Evolutionary conservation across 2,797 vertebrate genomes (phyloP).

Genomic region (Aldrovandia affinis): DNA sequence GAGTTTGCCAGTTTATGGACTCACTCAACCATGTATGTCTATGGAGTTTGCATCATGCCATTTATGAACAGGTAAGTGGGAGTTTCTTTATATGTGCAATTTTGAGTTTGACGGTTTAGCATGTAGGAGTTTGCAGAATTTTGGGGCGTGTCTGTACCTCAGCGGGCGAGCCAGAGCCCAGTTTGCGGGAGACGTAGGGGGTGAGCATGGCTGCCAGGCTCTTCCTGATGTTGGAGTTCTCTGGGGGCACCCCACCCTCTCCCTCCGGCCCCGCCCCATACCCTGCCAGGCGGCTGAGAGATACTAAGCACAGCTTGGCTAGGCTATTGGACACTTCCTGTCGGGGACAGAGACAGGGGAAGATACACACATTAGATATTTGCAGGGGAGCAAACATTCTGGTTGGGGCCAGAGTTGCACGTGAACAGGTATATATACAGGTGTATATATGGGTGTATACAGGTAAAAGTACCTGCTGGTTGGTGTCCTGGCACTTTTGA

Average conservation of each 20-base stretch:
- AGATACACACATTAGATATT: background rate
- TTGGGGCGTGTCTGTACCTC: conserved; percentile 74
- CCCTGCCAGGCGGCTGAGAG: conserved; percentile 90
- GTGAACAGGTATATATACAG: background rate
- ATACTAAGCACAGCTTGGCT: conserved; percentile 89
- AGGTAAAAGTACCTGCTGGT: conserved; percentile 76
- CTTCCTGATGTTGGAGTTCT: conserved; percentile 91
- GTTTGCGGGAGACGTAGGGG: conserved; percentile 89
- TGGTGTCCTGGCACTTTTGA: conserved; percentile 92
- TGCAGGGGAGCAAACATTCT: background rate
- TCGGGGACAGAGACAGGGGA: background rate
- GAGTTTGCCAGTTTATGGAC: too few species aligned
- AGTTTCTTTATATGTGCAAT: background rate
- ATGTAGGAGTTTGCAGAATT: background rate
- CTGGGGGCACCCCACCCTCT: conserved; percentile 82
- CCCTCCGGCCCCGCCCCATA: conserved; percentile 73
- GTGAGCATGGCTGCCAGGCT: conserved; percentile 94
- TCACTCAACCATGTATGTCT: too few species aligned
- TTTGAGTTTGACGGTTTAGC: background rate
- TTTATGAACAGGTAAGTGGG: background rate
- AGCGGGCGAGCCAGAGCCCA: conserved; percentile 77
- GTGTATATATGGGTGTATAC: background rate
- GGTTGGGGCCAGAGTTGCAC: background rate
- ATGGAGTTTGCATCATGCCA: too few species aligned
- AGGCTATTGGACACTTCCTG: conserved; percentile 90